A percentile compares a stretch with the other conserved stretches of the same genome.
These are phyloP conservation scores for Rhinoraja longicauda DNA, from an alignment of 2,797 vertebrate species.

Conservation along the genomic window DNA sequence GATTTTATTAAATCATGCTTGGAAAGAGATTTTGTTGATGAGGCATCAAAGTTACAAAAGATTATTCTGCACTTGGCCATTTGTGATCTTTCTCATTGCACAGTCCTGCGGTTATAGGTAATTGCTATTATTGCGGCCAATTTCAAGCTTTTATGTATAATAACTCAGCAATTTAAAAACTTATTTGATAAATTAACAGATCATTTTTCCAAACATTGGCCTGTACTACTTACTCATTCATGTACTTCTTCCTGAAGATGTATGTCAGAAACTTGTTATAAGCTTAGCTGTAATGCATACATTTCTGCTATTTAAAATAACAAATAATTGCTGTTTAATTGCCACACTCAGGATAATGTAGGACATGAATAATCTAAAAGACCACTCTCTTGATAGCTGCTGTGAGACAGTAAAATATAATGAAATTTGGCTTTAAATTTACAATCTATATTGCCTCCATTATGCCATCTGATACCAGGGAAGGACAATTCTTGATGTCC, in stretches of 20 bases:
- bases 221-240: slow-evolving; percentile 67
- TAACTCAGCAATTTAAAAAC: slow-evolving; percentile 64
- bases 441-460: slow-evolving; percentile 6
- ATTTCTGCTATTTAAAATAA: slow-evolving; percentile 69
- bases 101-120: slow-evolving; percentile 54
- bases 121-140: slow-evolving; percentile 55
- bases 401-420: slow-evolving; percentile 47
- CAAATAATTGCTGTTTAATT: slow-evolving; percentile 73
- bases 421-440: slow-evolving; percentile 34
- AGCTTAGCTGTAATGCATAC: slow-evolving; percentile 45
- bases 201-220: slow-evolving; percentile 63
- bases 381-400: slow-evolving; percentile 47
- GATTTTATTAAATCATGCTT: slow-evolving; percentile 36
- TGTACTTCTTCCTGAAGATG: slow-evolving; percentile 74
- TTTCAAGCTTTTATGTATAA: slow-evolving; percentile 51
- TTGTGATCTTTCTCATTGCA: slow-evolving; percentile 33
- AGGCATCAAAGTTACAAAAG: slow-evolving; percentile 30
- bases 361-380: slow-evolving; percentile 61
- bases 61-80: slow-evolving; percentile 26
- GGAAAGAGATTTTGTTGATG: slow-evolving; percentile 25
- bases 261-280: slow-evolving; percentile 69
- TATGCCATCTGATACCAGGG: slow-evolving; percentile 41
- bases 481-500: slow-evolving; percentile 50
- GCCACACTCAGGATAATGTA: slow-evolving; percentile 95
- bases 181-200: slow-evolving; percentile 73